Evolutionary conservation across 1,140 invertebrate genomes (phyloP).

Genomic region (Sycophila sp.): DNA sequence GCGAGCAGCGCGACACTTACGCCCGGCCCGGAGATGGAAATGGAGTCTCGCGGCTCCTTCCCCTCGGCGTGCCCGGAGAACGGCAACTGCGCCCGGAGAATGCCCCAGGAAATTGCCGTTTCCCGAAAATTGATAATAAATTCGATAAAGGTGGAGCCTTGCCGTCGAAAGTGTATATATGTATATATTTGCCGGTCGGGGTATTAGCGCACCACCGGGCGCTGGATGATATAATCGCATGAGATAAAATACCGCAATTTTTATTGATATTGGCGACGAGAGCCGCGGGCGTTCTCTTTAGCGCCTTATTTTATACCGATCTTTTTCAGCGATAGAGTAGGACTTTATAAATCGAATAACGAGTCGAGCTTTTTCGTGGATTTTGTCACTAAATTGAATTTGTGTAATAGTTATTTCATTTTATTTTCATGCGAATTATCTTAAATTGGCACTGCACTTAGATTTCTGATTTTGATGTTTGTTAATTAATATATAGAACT

Average conservation of each 20-base stretch:
- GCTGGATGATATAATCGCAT: slow-evolving; percentile 55
- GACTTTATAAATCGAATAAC: too few species aligned
- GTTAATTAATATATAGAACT: too few species aligned
- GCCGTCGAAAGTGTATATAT: too few species aligned
- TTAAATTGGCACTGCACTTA: too few species aligned
- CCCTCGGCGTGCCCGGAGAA: background rate
- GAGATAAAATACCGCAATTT: slow-evolving; percentile 60
- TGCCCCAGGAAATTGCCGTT: slow-evolving; percentile 59
- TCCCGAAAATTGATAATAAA: slow-evolving; percentile 65
- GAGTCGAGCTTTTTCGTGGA: too few species aligned
- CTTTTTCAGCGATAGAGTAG: background rate
- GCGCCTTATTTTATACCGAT: background rate
- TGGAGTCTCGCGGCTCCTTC: slow-evolving; percentile 50
- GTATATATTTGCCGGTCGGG: too few species aligned
- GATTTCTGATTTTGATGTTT: too few species aligned
- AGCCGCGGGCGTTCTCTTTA: background rate
- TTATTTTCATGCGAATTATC: too few species aligned
- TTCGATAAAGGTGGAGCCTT: slow-evolving; percentile 54
- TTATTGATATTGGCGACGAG: slow-evolving; percentile 42
- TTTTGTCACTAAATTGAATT: too few species aligned
- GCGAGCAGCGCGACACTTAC: slow-evolving; percentile 64
- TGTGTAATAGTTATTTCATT: too few species aligned
- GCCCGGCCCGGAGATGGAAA: slow-evolving; percentile 59
- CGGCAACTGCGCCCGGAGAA: slow-evolving; percentile 40
- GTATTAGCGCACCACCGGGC: background rate